A percentile compares a stretch with the other conserved stretches of the same genome.
These are phyloP conservation scores for Melanargia galathea DNA, from an alignment of 2,888 invertebrate species.

Conservation along the genomic window DNA sequence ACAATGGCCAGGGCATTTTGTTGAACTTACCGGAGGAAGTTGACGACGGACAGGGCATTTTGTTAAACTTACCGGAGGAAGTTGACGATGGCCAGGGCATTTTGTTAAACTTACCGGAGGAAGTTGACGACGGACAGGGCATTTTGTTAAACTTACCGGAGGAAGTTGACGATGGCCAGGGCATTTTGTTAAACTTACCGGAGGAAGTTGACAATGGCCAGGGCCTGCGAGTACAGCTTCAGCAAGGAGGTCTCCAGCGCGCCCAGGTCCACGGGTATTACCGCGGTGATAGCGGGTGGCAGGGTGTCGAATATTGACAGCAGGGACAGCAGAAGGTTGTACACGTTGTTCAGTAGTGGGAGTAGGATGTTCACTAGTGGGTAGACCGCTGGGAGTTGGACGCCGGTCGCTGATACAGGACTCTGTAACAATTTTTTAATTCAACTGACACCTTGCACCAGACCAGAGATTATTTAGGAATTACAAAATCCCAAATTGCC, in stretches of 20 bases:
- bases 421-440: conserved; percentile 51
- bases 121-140: neutral
- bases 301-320: conserved; percentile 75
- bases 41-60: neutral
- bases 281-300: conserved; percentile 65
- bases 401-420: conserved; percentile 59
- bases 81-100: neutral
- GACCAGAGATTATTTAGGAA: too few relatives aligned
- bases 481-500: too few relatives aligned
- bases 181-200: conserved; percentile 48
- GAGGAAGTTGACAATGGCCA: conserved; percentile 74
- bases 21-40: neutral
- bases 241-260: conserved; percentile 71
- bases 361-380: conserved; percentile 73
- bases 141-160: neutral
- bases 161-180: neutral
- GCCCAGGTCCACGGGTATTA: conserved; percentile 71
- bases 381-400: conserved; percentile 74
- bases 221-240: conserved; percentile 70
- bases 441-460: too few relatives aligned
- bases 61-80: too few relatives aligned
- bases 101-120: neutral
- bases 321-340: conserved; percentile 71
- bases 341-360: conserved; percentile 74
- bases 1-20: neutral